Conservation (phyloP, 2,797 vertebrate species). For the Anguilla pacifica region DNA sequence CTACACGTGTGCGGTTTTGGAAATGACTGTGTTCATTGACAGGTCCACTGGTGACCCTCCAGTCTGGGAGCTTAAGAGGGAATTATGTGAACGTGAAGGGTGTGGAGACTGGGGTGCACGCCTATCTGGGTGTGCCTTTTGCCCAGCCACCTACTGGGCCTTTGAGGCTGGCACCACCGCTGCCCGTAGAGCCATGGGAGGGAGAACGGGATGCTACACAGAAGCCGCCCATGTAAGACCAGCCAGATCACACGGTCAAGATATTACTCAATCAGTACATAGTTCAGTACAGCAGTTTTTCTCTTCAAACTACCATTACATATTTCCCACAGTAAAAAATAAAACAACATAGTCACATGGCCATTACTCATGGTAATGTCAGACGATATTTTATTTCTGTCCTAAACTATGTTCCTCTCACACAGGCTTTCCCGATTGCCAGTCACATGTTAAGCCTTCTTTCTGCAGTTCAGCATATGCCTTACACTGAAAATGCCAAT, state of each 20-base stretch:
- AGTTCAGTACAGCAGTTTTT: neutral
- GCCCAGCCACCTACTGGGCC: conserved; percentile 69
- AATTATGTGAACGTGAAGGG: conserved; percentile 63
- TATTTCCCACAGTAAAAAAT: neutral
- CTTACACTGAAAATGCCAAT: neutral
- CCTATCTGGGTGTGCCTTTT: conserved; percentile 72
- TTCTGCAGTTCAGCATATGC: neutral
- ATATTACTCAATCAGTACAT: neutral
- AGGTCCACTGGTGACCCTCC: conserved; percentile 58
- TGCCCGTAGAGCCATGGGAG: conserved; percentile 62
- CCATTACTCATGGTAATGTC: neutral
- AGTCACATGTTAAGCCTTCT: neutral
- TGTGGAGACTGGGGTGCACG: conserved; percentile 59
- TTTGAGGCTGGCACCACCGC: conserved; percentile 67
- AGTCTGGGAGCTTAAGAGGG: conserved; percentile 66
- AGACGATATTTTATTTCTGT: no score
- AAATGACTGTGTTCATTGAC: neutral
- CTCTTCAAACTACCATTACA: neutral
- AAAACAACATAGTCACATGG: neutral
- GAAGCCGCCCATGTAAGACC: conserved; percentile 65
- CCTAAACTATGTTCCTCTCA: no score
- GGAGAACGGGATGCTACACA: conserved; percentile 66
- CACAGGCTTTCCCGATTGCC: neutral
- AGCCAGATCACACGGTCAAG: neutral
- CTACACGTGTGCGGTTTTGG: neutral